phyloP scores from a whole-genome alignment of 2,888 invertebrate species.

The Heteropelma amictum region DNA sequence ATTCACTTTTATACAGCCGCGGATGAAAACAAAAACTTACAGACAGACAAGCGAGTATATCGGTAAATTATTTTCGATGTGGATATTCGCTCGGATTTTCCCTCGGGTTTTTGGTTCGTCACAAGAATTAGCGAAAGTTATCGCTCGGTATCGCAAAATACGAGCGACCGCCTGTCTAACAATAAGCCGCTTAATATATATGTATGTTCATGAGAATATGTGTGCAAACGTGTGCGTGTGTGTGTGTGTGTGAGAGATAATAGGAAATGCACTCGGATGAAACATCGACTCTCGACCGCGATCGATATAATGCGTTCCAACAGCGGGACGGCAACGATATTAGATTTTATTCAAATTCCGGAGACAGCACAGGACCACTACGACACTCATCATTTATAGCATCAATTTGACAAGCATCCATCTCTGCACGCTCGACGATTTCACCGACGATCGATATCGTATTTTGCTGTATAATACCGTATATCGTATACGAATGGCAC shows the following conservation, averaged over 20 bases:
- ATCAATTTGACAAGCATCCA: constrained; percentile 18
- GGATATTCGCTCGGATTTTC: too few relatives aligned
- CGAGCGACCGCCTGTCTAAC: too few relatives aligned
- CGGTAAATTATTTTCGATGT: too few relatives aligned
- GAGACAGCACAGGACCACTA: background rate
- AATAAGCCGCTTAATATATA: too few relatives aligned
- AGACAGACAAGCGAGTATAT: too few relatives aligned
- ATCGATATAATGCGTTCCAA: background rate
- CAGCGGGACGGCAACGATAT: constrained; percentile 13
- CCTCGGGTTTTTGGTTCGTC: too few relatives aligned
- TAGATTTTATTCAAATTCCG: constrained; percentile 27
- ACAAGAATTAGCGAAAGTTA: too few relatives aligned
- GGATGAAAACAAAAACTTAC: too few relatives aligned
- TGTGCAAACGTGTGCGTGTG: background rate
- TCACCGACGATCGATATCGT: background rate
- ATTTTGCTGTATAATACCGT: too few relatives aligned
- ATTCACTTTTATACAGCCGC: too few relatives aligned
- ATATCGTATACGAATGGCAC: background rate
- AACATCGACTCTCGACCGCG: background rate
- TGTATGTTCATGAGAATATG: too few relatives aligned
- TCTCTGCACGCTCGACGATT: background rate
- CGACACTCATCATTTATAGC: constrained; percentile 8
- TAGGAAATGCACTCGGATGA: background rate
- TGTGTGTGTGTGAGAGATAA: background rate
- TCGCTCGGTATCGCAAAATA: too few relatives aligned